phyloP scores from a whole-genome alignment of 2,113 vertebrate species.

The Apteryx mantelli region DNA sequence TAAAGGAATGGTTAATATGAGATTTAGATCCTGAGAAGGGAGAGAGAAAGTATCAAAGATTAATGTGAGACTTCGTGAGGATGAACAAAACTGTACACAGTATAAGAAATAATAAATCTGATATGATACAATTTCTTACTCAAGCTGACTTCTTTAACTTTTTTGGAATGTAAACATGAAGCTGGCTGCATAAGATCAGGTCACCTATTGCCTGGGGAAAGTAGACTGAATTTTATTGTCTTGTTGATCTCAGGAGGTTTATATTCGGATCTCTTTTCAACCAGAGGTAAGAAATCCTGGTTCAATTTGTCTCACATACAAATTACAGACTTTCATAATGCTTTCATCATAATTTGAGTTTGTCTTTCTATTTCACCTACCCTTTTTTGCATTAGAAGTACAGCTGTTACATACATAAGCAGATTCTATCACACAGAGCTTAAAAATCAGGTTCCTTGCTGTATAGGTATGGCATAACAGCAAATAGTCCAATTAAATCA shows the following conservation, averaged over 20 bases:
- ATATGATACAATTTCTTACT: conserved; percentile 64
- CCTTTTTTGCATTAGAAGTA: conserved; percentile 18
- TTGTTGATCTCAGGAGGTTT: conserved; percentile 50
- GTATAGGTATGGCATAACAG: not conserved
- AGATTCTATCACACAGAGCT: conserved; percentile 6
- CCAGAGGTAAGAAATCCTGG: not conserved
- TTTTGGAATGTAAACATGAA: conserved; percentile 50
- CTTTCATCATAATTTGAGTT: conserved; percentile 69
- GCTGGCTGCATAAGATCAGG: conserved; percentile 24
- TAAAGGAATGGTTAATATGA: not conserved
- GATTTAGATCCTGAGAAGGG: not conserved
- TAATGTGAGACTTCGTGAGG: conserved; percentile 54
- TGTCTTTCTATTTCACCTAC: conserved; percentile 52
- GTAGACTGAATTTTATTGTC: conserved; percentile 62
- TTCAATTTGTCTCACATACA: conserved; percentile 29
- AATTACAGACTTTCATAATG: conserved; percentile 52
- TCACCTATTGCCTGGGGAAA: conserved; percentile 49
- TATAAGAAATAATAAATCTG: conserved; percentile 49
- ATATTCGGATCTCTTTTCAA: not conserved
- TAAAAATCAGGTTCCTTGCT: not conserved
- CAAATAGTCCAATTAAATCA: conserved; percentile 66
- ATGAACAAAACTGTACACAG: conserved; percentile 45
- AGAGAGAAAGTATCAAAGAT: conserved; percentile 42
- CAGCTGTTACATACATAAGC: conserved; percentile 1
- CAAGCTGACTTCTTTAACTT: conserved; percentile 8